Evolutionary conservation across 1,140 invertebrate species (phyloP).

Genomic region (Rhopalosiphum padi): DNA sequence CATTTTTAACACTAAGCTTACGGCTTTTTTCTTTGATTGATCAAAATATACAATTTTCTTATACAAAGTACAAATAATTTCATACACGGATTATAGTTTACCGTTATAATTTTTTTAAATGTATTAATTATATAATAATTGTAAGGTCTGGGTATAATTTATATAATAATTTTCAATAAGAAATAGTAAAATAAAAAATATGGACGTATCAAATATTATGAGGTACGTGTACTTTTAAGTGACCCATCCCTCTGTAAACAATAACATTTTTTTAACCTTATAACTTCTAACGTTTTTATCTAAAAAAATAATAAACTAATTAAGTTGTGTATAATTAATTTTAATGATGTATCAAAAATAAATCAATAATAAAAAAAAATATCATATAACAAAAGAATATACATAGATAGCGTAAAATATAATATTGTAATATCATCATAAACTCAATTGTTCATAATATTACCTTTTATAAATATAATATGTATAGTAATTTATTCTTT

Average conservation of each 20-base stretch:
- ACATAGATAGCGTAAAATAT: background rate
- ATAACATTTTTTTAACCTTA: background rate
- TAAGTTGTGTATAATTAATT: background rate
- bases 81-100: background rate
- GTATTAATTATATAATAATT: background rate
- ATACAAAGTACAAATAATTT: background rate
- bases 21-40: background rate
- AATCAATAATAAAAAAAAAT: background rate
- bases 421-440: background rate
- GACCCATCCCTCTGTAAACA: background rate
- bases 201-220: background rate
- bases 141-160: background rate
- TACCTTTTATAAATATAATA: background rate
- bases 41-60: background rate
- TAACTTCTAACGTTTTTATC: background rate
- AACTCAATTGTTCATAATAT: background rate
- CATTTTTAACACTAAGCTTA: background rate
- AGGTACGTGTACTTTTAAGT: background rate
- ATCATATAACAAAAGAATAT: background rate
- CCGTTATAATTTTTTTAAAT: background rate
- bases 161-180: background rate
- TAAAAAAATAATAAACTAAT: slow-evolving; percentile 4
- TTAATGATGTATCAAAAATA: slow-evolving; percentile 18
- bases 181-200: background rate
- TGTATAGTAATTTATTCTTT: background rate